Conservation (phyloP, 2,888 invertebrate species). For the Colostygia pectinataria region DNA sequence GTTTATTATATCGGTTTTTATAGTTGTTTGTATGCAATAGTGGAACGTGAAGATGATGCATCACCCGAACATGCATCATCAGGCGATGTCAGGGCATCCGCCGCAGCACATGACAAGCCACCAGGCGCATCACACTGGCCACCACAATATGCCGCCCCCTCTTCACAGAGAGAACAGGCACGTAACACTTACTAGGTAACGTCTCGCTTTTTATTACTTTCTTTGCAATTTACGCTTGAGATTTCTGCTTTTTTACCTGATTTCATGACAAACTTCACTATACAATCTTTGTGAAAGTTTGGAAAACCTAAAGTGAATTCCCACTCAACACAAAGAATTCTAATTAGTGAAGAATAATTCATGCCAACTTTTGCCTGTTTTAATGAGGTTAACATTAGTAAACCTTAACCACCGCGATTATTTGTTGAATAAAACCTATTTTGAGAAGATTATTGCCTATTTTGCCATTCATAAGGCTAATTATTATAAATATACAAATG, state of each 20-base stretch:
- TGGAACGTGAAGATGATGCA: constrained; percentile 77
- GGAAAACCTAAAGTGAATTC: constrained; percentile 2
- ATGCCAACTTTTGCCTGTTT: constrained; percentile 4
- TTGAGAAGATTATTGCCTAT: no score
- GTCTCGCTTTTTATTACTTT: constrained; percentile 63
- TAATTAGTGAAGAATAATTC: constrained; percentile 16
- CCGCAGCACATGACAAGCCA: constrained; percentile 75
- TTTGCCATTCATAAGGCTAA: no score
- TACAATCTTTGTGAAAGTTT: constrained; percentile 13
- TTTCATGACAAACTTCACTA: constrained; percentile 4
- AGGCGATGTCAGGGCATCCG: constrained; percentile 79
- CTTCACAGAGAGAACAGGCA: constrained; percentile 86
- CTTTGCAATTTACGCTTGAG: constrained; percentile 45
- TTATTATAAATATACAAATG: no score
- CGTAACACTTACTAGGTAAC: constrained; percentile 79
- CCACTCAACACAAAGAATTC: constrained; percentile 11
- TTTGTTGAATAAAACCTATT: neutral
- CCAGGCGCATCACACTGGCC: constrained; percentile 74
- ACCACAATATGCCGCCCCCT: constrained; percentile 86
- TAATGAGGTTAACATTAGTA: constrained; percentile 6
- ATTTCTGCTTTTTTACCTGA: neutral
- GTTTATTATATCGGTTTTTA: constrained; percentile 62
- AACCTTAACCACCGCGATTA: neutral
- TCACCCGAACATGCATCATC: constrained; percentile 83
- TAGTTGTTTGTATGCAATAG: constrained; percentile 70